Base-by-base conservation (phyloP, 1,140 invertebrate genomes). In the Condylostylus longicornis region DNA sequence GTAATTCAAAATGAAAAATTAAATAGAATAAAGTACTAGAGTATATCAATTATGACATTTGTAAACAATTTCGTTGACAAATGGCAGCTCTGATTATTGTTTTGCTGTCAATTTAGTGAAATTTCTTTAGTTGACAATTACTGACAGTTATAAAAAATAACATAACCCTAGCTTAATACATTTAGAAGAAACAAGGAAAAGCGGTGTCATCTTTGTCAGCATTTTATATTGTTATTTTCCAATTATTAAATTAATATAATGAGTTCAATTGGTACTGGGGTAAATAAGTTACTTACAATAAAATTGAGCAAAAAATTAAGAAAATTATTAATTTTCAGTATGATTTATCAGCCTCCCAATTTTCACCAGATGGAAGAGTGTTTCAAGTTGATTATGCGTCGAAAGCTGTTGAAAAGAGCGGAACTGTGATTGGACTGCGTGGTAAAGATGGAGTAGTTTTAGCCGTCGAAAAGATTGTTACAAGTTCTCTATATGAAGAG, bases 321-420 rank as follows among this genome's bases (percentile, higher is more conserved):
- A 38, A 29, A 20, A 33, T 40, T 21, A 29, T 39, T 17, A 35
- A 44, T 50, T 58, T 61, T 18, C 60, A 93, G 86, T 97, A 98
- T 63, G 96, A 99, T 76, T 71, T 99, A 46, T 98, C 93, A 42
- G 95, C 95, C 8, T 97, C 96, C 13, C 96, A 98, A 70, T 99
- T 98, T 70, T 98, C 94, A 9, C 95, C 96, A 9, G 96, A 99
- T 66, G 96, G 96, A 12, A 67, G 91, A 51, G 91, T 98, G 33
- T 98, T 98, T 67, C 93, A 98, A 79, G 91, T 99, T 1, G 96
- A 99, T 72, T 99, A 99, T 69, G 96, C 96, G 18, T 82, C 87
- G 35, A 99, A 99, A 68, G 96, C 96, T 12, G 94, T 98, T 3
- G 96, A 98, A 70, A 97, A 95, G 52, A 95, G 91, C 60, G 94